These are phyloP conservation scores for Balaenoptera acutorostrata DNA, from an alignment of 2,113 vertebrate genomes.

Conservation along the genomic window DNA sequence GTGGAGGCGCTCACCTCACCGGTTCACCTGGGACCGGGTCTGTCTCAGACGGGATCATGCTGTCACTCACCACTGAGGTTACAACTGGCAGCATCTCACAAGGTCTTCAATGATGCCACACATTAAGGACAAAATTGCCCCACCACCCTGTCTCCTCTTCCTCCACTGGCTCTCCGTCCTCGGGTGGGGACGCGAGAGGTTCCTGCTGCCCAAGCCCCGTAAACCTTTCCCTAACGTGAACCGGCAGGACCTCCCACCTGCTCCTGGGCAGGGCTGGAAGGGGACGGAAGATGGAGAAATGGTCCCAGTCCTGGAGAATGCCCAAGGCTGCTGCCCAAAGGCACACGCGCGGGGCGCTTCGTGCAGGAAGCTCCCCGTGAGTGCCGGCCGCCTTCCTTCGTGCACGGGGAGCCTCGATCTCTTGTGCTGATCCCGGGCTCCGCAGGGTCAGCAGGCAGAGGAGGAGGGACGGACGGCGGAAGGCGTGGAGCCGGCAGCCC, in stretches of 20 bases:
- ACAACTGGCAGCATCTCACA: not conserved
- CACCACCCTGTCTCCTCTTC: not conserved
- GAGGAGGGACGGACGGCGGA: fast-evolving
- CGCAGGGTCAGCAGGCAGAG: not conserved
- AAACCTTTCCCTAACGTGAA: fast-evolving
- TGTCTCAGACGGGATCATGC: not conserved
- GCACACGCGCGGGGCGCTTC: fast-evolving
- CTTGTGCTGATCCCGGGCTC: not conserved
- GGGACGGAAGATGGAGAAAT: not conserved
- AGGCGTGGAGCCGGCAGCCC: not conserved
- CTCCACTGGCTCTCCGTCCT: not conserved
- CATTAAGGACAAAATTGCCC: not conserved
- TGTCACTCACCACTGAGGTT: too few relatives aligned
- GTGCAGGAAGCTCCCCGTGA: not conserved
- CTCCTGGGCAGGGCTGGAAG: too few relatives aligned
- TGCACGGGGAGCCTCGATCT: fast-evolving
- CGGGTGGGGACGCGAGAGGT: not conserved
- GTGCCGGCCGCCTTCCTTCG: not conserved
- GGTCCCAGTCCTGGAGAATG: not conserved
- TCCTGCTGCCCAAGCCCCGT: not conserved
- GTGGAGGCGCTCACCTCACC: too few relatives aligned
- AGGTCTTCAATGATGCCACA: not conserved
- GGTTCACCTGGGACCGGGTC: too few relatives aligned
- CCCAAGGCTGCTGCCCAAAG: not conserved
- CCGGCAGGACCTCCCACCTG: not conserved